Evolutionary conservation across 2,888 invertebrate genomes (phyloP).

Genomic region (Nymphalis polychloros): DNA sequence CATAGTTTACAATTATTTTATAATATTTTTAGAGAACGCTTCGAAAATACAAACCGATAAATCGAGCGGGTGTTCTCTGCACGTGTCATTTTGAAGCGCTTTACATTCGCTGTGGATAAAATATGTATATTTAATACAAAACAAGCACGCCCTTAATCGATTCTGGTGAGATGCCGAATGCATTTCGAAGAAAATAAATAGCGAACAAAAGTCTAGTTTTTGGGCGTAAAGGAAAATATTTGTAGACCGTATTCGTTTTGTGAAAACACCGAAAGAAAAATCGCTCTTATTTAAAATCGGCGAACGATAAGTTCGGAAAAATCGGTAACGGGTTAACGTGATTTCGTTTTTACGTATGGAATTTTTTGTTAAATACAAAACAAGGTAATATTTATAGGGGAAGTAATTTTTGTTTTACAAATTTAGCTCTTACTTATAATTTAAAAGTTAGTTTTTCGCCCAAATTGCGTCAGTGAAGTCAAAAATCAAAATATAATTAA

Average conservation of each 20-base stretch:
- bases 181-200: slow-evolving; percentile 28
- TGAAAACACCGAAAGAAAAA: slow-evolving; percentile 9
- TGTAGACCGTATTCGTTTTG: slow-evolving; percentile 22
- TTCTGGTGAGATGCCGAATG: slow-evolving; percentile 26
- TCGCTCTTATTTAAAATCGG: slow-evolving; percentile 12
- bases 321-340: slow-evolving; percentile 1
- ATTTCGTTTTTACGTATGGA: not conserved
- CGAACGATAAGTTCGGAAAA: slow-evolving; percentile 8
- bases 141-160: slow-evolving; percentile 30
- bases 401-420: not conserved
- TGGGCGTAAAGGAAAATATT: slow-evolving; percentile 16
- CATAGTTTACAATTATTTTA: not conserved
- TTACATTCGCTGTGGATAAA: slow-evolving; percentile 34
- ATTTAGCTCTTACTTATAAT: not conserved
- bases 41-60: slow-evolving; percentile 35
- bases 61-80: slow-evolving; percentile 30
- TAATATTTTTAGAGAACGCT: slow-evolving; percentile 6
- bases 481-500: too few species aligned
- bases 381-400: not conserved
- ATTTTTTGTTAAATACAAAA: slow-evolving; percentile 1
- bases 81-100: slow-evolving; percentile 34
- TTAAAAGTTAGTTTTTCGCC: too few species aligned
- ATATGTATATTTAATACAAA: slow-evolving; percentile 35
- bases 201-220: slow-evolving; percentile 19
- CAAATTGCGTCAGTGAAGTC: too few species aligned